phyloP scores from a whole-genome alignment of 2,888 invertebrate genomes.

The Halocaridina rubra region DNA sequence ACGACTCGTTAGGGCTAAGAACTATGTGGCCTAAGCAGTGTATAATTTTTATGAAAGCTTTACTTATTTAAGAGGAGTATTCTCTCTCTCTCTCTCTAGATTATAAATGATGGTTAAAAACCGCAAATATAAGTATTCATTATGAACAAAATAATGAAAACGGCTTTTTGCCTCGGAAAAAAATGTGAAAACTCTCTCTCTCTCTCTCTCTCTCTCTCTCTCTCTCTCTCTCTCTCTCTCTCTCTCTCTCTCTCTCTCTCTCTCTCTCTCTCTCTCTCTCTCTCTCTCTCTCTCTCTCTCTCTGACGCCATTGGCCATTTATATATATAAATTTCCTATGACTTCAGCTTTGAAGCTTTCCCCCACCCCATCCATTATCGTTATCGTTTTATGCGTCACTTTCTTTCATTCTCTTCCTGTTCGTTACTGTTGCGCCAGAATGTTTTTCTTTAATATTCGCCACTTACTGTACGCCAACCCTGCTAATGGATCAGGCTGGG shows the following conservation, averaged over 20 bases:
- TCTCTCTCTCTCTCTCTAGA: too few species aligned
- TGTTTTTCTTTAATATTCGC: conserved; percentile 45
- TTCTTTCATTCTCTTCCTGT: background rate
- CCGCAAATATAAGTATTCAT: too few species aligned
- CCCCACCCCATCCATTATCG: too few species aligned
- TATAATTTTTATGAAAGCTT: too few species aligned
- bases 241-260: background rate
- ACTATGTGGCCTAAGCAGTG: too few species aligned
- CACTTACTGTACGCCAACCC: conserved; percentile 43
- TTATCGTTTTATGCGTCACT: too few species aligned
- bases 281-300: too few species aligned
- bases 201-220: background rate
- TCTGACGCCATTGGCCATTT: background rate
- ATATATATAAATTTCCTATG: background rate
- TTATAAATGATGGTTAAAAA: too few species aligned
- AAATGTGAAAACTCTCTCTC: background rate
- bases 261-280: background rate
- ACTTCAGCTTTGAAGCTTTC: background rate
- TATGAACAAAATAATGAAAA: too few species aligned
- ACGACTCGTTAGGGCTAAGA: too few species aligned
- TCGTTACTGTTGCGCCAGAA: conserved; percentile 44
- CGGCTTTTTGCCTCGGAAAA: too few species aligned
- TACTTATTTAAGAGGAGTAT: too few species aligned
- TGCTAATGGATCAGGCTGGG: conserved; percentile 41
- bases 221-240: background rate